These are phyloP conservation scores for Tapera naevia DNA, from an alignment of 2,797 vertebrate genomes.

Conservation along the genomic window DNA sequence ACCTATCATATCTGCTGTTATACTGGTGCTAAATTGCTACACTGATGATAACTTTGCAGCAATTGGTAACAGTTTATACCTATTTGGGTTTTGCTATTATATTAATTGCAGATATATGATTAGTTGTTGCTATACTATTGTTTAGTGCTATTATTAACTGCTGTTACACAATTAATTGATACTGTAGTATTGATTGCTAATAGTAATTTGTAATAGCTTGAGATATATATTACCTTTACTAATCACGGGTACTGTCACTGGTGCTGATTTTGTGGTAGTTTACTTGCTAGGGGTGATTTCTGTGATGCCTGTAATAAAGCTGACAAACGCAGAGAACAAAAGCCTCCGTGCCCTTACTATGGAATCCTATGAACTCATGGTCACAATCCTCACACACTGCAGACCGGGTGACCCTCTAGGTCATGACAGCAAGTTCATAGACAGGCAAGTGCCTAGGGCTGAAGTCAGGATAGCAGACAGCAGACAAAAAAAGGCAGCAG, in stretches of 20 bases:
- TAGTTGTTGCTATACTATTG: not conserved
- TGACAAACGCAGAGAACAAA: not conserved
- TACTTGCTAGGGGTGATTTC: not conserved
- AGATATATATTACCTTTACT: not conserved
- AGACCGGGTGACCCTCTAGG: not conserved
- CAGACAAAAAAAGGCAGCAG: not conserved
- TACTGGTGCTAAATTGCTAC: not conserved
- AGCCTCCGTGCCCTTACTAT: accelerated
- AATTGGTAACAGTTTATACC: not conserved
- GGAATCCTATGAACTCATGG: accelerated
- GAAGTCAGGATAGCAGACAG: not conserved
- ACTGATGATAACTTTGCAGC: not conserved
- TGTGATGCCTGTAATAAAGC: not conserved
- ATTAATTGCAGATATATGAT: not conserved
- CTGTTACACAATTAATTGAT: not conserved
- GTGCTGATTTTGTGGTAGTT: not conserved
- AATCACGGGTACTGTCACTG: not conserved
- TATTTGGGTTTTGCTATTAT: not conserved
- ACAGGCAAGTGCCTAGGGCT: not conserved
- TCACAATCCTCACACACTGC: accelerated
- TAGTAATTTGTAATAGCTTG: not conserved
- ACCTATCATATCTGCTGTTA: not conserved
- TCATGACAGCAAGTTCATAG: not conserved
- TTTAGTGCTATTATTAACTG: not conserved
- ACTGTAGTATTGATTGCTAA: not conserved